Base-by-base conservation (phyloP, 2,797 vertebrate species). In the Pachyuromys duprasi region DNA sequence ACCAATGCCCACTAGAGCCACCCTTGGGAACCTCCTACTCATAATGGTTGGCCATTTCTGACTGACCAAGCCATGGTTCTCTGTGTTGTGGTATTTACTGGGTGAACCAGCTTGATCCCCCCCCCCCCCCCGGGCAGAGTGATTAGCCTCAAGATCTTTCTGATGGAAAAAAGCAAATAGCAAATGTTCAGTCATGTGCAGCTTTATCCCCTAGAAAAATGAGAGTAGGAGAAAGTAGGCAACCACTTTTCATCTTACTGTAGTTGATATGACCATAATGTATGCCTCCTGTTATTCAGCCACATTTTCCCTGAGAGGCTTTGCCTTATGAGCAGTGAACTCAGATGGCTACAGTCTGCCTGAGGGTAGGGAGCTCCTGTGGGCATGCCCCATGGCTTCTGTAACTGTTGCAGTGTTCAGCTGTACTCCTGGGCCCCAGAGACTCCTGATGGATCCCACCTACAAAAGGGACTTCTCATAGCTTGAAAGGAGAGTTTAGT, bases 151-250 rank as follows among this genome's bases (percentile, higher is more conserved):
- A 86, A 89, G 63, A 18, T 95, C 94, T 95, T 94, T 96, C 94
- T 90, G 89, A 80, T 95, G 88, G 60, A 55, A 94, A 95, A 89
- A 94, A 57, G 55, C 55, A 95, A 91, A 42, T 86, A 57, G 55
- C 55, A 95, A 92, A 42, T 86, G 12, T 80, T 94, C 86, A 93
- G 90, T 92, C 86, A 79, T 28, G 14, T 31, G 9, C 1, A 76
- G 94, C 42, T 95, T 42, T 91, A 82, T 75, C 57, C n/a, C 88
- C 60, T 26, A 22, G 96, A 17, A 89, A 97, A 89, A 90, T 89
- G 62, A 93, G 60, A 67, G 33, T 18, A 55, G 75, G 53, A 79
- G 31, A 49, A 79, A 81, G 83, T 87, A 95, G 6, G 31, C 15
- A 89, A 60, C 90, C 55, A 20, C 49, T 97, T 0, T 17, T 8